These are phyloP conservation scores for Oryctolagus cuniculus DNA, from an alignment of 2,113 vertebrate genomes.

Conservation along the genomic window mOryCun1.1 NC_091435.1:110323001-110323500, in stretches of 20 bases:
- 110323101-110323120: conserved; percentile 97
- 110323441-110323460: not conserved
- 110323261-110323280: conserved; percentile 53
- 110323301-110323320: conserved; percentile 38
- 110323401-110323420: conserved; percentile 26
- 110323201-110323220: conserved; percentile 25
- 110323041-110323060: conserved; percentile 57
- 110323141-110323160: conserved; percentile 98
- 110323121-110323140: conserved; percentile 99
- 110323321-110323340: not conserved
- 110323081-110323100: conserved; percentile 97
- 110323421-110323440: conserved; percentile 4
- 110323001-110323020: not conserved
- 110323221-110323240: conserved; percentile 60
- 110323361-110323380: conserved; percentile 59
- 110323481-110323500: not conserved
- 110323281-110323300: conserved; percentile 44
- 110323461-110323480: not conserved
- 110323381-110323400: conserved; percentile 58
- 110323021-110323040: conserved; percentile 24
- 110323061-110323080: conserved; percentile 98
- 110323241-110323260: conserved; percentile 41
- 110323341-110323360: conserved; percentile 21
- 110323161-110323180: conserved; percentile 94
- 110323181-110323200: conserved; percentile 66